phyloP scores from a whole-genome alignment of 2,797 vertebrate genomes.

The Okamejei kenojei region DNA sequence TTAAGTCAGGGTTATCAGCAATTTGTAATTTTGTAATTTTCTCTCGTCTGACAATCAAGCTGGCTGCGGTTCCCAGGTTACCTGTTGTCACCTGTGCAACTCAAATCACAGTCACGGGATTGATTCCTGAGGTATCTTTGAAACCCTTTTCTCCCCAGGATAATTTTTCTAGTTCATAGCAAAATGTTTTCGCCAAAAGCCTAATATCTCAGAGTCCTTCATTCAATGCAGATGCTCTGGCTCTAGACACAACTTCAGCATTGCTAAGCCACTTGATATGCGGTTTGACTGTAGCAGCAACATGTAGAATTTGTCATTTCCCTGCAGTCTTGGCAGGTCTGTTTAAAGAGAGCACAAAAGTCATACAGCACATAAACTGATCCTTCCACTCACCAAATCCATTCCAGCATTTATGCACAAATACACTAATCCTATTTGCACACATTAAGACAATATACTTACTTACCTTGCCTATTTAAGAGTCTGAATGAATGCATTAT shows the following conservation, averaged over 20 bases:
- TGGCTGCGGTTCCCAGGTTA: neutral
- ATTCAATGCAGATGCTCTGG: neutral
- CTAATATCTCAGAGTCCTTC: neutral
- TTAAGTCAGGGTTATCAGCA: neutral
- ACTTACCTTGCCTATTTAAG: too few species aligned
- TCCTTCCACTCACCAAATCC: too few species aligned
- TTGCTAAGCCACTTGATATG: neutral
- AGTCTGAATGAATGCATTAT: too few species aligned
- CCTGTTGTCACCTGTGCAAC: neutral
- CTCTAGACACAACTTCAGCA: neutral
- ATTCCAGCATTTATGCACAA: too few species aligned
- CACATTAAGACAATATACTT: too few species aligned
- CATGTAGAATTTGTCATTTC: neutral
- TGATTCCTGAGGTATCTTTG: neutral
- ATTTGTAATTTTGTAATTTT: neutral
- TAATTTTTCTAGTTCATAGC: neutral
- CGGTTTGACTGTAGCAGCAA: neutral
- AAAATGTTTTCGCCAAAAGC: neutral
- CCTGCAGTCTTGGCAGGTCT: neutral
- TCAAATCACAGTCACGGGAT: neutral
- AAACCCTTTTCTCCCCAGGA: neutral
- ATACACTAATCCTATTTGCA: too few species aligned
- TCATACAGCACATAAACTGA: too few species aligned
- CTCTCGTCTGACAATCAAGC: neutral
- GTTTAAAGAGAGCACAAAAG: too few species aligned